phyloP scores from a whole-genome alignment of 2,888 invertebrate genomes.

The Eledona agricola region DNA sequence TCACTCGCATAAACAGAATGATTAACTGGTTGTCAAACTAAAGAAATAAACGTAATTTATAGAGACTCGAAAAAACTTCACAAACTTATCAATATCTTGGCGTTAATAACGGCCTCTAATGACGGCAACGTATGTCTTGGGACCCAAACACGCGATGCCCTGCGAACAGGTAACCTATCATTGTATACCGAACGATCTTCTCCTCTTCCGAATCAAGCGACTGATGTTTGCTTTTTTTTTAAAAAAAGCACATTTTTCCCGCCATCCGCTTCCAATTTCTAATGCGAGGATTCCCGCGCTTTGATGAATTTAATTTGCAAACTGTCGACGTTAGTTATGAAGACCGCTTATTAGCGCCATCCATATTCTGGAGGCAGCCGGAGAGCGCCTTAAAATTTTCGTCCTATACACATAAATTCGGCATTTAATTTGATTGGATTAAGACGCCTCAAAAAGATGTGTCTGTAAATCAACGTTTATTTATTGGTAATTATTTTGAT shows the following conservation, averaged over 20 bases:
- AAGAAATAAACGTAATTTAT: conserved; percentile 63
- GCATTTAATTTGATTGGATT: conserved; percentile 44
- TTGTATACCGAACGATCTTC: conserved; percentile 3
- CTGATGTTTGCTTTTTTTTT: not conserved
- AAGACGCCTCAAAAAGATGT: conserved; percentile 41
- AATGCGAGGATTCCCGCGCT: too few species aligned
- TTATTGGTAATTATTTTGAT: conserved; percentile 45
- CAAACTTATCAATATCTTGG: conserved; percentile 63
- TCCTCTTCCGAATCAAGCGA: not conserved
- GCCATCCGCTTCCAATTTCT: too few species aligned
- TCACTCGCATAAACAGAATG: conserved; percentile 62
- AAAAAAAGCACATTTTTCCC: too few species aligned
- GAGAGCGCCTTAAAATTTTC: conserved; percentile 21
- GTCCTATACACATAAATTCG: conserved; percentile 37
- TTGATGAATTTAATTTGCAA: too few species aligned
- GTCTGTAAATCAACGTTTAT: conserved; percentile 42
- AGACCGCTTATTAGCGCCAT: conserved; percentile 23
- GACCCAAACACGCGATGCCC: conserved; percentile 41
- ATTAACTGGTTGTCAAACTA: conserved; percentile 63
- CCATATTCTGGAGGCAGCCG: conserved; percentile 10
- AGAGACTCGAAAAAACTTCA: conserved; percentile 60
- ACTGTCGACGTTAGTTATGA: too few species aligned
- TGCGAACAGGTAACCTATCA: conserved; percentile 16
- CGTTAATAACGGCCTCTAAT: conserved; percentile 63
- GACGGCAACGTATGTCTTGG: conserved; percentile 60